A percentile compares a stretch with the other conserved stretches of the same genome.
Evolutionary conservation across 2,888 invertebrate genomes (phyloP).

Genomic region (Subacronicta megacephala): DNA sequence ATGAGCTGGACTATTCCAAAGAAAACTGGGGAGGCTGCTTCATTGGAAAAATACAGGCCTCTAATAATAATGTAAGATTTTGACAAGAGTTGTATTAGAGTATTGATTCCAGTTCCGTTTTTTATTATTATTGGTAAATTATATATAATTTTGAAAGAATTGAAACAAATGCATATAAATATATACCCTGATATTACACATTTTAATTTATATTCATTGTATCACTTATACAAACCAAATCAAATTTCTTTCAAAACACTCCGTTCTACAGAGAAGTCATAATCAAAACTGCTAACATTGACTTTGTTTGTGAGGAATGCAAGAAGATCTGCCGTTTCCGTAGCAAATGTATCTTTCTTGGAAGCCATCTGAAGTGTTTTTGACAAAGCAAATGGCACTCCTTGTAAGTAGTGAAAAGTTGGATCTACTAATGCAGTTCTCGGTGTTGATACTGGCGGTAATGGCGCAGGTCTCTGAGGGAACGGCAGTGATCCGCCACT

Average conservation of each 20-base stretch:
- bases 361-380: conserved; percentile 82
- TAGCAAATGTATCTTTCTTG: conserved; percentile 84
- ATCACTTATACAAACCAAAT: conserved; percentile 13
- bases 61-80: too few species aligned
- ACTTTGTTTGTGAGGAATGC: conserved; percentile 86
- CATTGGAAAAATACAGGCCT: too few species aligned
- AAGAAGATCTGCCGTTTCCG: conserved; percentile 86
- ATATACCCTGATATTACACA: neutral
- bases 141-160: too few species aligned
- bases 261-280: conserved; percentile 88
- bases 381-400: conserved; percentile 88
- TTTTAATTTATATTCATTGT: neutral
- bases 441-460: conserved; percentile 71
- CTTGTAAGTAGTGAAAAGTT: conserved; percentile 85
- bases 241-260: conserved; percentile 88
- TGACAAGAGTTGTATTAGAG: too few species aligned
- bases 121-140: neutral
- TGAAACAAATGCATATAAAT: neutral
- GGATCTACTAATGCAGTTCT: conserved; percentile 64
- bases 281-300: conserved; percentile 79
- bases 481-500: conserved; percentile 64
- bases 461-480: conserved; percentile 77
- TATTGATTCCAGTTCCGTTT: too few species aligned
- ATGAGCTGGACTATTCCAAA: too few species aligned
- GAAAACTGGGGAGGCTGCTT: too few species aligned